Evolutionary conservation across 2,113 vertebrate genomes (phyloP), one percentile per base, ranked within the genome.

Genomic region (Tetrao urogallus): DNA sequence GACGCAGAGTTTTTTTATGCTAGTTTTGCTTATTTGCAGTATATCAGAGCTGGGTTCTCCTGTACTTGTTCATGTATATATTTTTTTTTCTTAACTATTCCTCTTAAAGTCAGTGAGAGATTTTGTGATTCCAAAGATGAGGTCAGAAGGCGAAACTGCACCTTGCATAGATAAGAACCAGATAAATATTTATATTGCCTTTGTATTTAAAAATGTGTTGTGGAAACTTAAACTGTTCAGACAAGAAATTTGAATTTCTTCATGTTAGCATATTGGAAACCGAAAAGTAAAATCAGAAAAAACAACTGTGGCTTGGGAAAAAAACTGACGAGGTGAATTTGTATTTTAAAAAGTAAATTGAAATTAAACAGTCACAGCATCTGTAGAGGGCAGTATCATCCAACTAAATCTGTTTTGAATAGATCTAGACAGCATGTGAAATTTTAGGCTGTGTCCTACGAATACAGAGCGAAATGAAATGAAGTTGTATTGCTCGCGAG

Each of bases 351-450:
- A 78, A 92, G 57, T 11, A 61, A 72, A 85, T 34, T 92, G 42
- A 57, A 58, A 5, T 76, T 77, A 54, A 73, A 45, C 67, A 40
- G 67, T 86, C 57, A 9, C 32, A 36, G 80, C 74, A 72, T 91
- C 98, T 97, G 81, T 96, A 98, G 98, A 97, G 97, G 98, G 98
- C 98, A 97, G 97, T 95, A 80, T 97, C 76, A 87, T 66, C 90
- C 95, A 98, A 74, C 47, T 86, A 95, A 97, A 96, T 7, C 72
- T 21, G 17, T 27, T 60, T 74, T 36, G 64, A 72, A 32, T 61
- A 34, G 22, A 10, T 61, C n/a, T 48, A 14, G 24, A 73, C 76
- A 67, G 58, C 42, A 4, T 6, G 58, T 20, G 42, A 79, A 50
- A 56, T 45, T 69, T 73, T 82, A 34, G 0, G 13, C 27, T 38